Conservation (phyloP, 2,888 invertebrate genomes). For the Gymnoscelis rufifasciata region DNA sequence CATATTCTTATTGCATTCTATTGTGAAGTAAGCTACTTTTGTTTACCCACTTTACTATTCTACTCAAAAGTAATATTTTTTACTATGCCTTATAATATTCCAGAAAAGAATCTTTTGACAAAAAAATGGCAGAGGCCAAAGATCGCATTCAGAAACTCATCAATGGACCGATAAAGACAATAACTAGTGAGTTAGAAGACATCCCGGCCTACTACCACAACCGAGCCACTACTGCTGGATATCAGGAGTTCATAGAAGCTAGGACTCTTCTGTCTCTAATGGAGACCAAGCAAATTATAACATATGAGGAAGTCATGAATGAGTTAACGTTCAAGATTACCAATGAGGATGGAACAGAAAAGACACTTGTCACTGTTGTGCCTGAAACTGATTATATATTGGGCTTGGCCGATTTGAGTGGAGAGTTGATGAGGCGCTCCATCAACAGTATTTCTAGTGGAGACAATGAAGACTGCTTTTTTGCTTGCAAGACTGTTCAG, state of each 20-base stretch:
- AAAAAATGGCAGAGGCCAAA: slow-evolving; percentile 74
- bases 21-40: slow-evolving; percentile 66
- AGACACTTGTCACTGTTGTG: slow-evolving; percentile 50
- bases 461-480: slow-evolving; percentile 84
- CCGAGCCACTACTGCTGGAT: slow-evolving; percentile 62
- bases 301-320: slow-evolving; percentile 78
- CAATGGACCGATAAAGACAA: slow-evolving; percentile 68
- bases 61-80: not conserved
- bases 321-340: slow-evolving; percentile 65
- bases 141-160: slow-evolving; percentile 82
- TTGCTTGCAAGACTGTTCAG: slow-evolving; percentile 85
- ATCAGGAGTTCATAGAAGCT: slow-evolving; percentile 93
- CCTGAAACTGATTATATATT: slow-evolving; percentile 81
- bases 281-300: slow-evolving; percentile 77
- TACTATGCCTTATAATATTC: slow-evolving; percentile 21
- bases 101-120: slow-evolving; percentile 56
- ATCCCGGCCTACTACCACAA: slow-evolving; percentile 81
- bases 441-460: slow-evolving; percentile 90
- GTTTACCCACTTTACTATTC: too few relatives aligned
- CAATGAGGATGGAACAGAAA: slow-evolving; percentile 34
- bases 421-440: slow-evolving; percentile 93
- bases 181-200: slow-evolving; percentile 85
- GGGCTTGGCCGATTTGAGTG: slow-evolving; percentile 92
- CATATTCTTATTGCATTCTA: slow-evolving; percentile 90
- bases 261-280: slow-evolving; percentile 87